Evolutionary conservation across 2,888 invertebrate genomes (phyloP).

Genomic region (Margaritifera margaritifera): DNA sequence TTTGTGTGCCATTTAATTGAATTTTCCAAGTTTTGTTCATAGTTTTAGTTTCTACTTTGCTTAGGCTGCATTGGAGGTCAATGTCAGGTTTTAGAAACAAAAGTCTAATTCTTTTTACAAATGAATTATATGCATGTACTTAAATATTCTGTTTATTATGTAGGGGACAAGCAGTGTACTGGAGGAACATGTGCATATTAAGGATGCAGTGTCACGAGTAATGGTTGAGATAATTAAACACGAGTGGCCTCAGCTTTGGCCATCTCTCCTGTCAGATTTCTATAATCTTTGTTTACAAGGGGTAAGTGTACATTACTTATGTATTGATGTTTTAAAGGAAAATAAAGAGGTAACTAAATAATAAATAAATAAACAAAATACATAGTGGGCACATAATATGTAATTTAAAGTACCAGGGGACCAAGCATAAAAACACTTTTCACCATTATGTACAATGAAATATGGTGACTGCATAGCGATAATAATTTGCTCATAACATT

Average conservation of each 20-base stretch:
- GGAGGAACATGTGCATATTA: constrained; percentile 76
- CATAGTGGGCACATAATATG: too few relatives aligned
- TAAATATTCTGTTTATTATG: constrained; percentile 8
- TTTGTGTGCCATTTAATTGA: too few relatives aligned
- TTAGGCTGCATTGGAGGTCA: too few relatives aligned
- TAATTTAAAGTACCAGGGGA: neutral
- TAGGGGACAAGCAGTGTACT: constrained; percentile 84
- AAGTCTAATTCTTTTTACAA: too few relatives aligned
- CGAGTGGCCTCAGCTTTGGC: constrained; percentile 99
- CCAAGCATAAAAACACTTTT: neutral
- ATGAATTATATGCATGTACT: neutral
- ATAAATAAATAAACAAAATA: neutral
- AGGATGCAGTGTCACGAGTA: constrained; percentile 80
- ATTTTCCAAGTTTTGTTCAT: too few relatives aligned
- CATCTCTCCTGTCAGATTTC: constrained; percentile 86
- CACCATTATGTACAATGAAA: neutral
- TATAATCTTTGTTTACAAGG: constrained; percentile 87
- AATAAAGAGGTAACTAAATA: neutral
- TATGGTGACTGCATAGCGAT: too few relatives aligned
- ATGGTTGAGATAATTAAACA: constrained; percentile 97
- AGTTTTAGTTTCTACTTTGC: too few relatives aligned
- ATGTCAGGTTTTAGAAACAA: too few relatives aligned
- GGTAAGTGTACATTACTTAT: constrained; percentile 73
- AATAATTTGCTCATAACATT: too few relatives aligned
- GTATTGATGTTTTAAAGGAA: neutral